phyloP scores from a whole-genome alignment of 2,888 invertebrate genomes.

The Chymomyza amoena region DNA sequence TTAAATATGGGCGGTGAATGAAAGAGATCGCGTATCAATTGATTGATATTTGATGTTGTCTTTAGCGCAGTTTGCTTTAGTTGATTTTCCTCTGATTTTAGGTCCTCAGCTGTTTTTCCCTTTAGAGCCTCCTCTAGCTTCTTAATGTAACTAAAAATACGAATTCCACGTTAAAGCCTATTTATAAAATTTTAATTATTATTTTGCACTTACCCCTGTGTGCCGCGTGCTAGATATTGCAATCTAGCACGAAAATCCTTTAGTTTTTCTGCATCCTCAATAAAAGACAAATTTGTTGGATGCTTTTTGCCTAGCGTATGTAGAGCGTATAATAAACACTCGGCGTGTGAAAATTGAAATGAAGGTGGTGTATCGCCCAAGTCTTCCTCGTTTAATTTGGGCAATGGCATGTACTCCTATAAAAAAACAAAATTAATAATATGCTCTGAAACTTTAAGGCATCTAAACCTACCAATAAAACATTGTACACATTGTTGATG shows the following conservation, averaged over 20 bases:
- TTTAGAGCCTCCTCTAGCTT: constrained; percentile 80
- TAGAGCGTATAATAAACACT: constrained; percentile 89
- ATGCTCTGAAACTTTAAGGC: neutral
- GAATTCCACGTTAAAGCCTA: neutral
- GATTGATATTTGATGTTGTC: constrained; percentile 94
- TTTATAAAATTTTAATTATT: constrained; percentile 67
- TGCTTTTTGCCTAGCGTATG: constrained; percentile 88
- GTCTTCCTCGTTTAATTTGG: constrained; percentile 85
- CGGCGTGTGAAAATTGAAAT: constrained; percentile 94
- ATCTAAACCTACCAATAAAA: constrained; percentile 84
- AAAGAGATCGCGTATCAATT: constrained; percentile 95
- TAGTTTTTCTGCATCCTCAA: constrained; percentile 85
- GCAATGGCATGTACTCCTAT: constrained; percentile 92
- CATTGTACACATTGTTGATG: constrained; percentile 87
- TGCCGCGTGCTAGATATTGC: constrained; percentile 94
- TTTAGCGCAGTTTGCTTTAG: constrained; percentile 89
- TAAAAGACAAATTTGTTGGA: constrained; percentile 86
- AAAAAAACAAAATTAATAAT: constrained; percentile 30
- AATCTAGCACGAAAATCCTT: constrained; percentile 92
- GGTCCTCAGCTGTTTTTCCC: constrained; percentile 86
- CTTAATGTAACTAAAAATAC: constrained; percentile 74
- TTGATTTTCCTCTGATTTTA: constrained; percentile 89
- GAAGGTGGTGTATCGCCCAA: constrained; percentile 84
- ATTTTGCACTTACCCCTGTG: constrained; percentile 85
- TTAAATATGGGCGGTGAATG: constrained; percentile 96